A percentile compares a stretch with the other conserved stretches of the same genome.
These are phyloP conservation scores for Gymnobelideus leadbeateri DNA, from an alignment of 2,113 vertebrate species.

Conservation along the genomic window DNA sequence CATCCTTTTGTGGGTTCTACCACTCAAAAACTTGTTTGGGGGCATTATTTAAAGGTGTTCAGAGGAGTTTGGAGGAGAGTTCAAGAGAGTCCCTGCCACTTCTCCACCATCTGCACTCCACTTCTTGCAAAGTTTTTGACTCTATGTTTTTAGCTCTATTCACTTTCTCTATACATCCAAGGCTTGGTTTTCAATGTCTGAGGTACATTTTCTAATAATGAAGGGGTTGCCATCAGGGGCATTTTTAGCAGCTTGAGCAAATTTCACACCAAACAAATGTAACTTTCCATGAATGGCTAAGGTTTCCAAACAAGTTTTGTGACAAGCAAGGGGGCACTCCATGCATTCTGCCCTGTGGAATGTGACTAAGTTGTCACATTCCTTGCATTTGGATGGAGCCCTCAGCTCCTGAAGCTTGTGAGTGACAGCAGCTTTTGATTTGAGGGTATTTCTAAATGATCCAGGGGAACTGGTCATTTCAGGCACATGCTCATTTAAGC, in stretches of 20 bases:
- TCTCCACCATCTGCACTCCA: no score
- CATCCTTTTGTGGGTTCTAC: no score
- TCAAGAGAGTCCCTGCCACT: no score
- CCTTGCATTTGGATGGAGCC: slow-evolving; percentile 96
- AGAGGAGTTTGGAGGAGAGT: no score
- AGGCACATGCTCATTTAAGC: slow-evolving; percentile 89
- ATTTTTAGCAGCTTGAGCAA: slow-evolving; percentile 93
- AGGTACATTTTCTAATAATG: slow-evolving; percentile 95
- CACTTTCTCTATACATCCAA: slow-evolving; percentile 95
- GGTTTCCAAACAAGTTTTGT: slow-evolving; percentile 98
- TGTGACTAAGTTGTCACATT: slow-evolving; percentile 95
- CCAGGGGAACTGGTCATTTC: slow-evolving; percentile 94
- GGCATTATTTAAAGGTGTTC: no score
- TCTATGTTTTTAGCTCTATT: slow-evolving; percentile 95
- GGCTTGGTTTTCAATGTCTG: slow-evolving; percentile 96
- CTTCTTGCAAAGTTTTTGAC: slow-evolving; percentile 90
- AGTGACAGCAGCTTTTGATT: slow-evolving; percentile 97
- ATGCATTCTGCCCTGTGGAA: slow-evolving; percentile 98
- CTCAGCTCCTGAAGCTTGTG: slow-evolving; percentile 96
- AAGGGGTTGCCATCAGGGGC: slow-evolving; percentile 94
- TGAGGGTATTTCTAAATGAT: slow-evolving; percentile 92
- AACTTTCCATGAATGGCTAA: slow-evolving; percentile 95
- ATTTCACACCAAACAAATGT: slow-evolving; percentile 97
- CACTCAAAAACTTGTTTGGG: no score
- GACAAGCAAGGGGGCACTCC: slow-evolving; percentile 97